phyloP scores from a whole-genome alignment of 1,140 invertebrate genomes.

The Formica selysi region DNA sequence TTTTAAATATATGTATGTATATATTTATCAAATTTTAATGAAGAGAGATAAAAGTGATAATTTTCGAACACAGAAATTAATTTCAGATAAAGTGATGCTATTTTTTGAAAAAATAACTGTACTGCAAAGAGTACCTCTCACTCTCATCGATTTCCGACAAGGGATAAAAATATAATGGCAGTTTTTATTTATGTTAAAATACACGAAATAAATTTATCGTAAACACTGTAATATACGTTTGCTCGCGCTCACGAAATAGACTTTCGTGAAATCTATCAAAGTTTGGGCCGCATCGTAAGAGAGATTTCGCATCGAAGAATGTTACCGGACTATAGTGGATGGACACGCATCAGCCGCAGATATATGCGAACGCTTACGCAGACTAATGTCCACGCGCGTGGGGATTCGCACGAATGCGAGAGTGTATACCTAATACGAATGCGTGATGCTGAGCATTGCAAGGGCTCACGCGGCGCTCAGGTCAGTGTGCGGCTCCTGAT shows the following conservation, averaged over 20 bases:
- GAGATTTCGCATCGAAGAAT: background rate
- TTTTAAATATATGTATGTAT: background rate
- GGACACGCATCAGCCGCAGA: conserved; percentile 57
- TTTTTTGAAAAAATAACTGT: background rate
- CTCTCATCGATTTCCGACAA: background rate
- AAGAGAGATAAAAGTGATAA: background rate
- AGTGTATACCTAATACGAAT: conserved; percentile 69
- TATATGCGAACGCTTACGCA: conserved; percentile 59
- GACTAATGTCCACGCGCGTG: conserved; percentile 36
- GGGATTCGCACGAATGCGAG: conserved; percentile 32
- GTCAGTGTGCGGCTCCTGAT: conserved; percentile 81
- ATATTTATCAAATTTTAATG: background rate
- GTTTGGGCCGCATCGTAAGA: background rate
- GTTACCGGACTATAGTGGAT: conserved; percentile 14
- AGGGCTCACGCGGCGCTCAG: conserved; percentile 71
- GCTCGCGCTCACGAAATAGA: background rate
- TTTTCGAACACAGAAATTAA: background rate
- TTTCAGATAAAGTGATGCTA: background rate
- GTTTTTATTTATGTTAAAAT: background rate
- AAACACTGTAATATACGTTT: background rate
- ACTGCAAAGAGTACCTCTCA: background rate
- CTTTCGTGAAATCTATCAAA: background rate
- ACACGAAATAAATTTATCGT: background rate
- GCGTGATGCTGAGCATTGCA: conserved; percentile 66
- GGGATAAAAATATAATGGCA: background rate